Percentiles rank a stretch among this genome's conserved stretches.
Evolutionary conservation across 1,140 invertebrate species (phyloP).

Genomic region (Tetramorium simillimum): DNA sequence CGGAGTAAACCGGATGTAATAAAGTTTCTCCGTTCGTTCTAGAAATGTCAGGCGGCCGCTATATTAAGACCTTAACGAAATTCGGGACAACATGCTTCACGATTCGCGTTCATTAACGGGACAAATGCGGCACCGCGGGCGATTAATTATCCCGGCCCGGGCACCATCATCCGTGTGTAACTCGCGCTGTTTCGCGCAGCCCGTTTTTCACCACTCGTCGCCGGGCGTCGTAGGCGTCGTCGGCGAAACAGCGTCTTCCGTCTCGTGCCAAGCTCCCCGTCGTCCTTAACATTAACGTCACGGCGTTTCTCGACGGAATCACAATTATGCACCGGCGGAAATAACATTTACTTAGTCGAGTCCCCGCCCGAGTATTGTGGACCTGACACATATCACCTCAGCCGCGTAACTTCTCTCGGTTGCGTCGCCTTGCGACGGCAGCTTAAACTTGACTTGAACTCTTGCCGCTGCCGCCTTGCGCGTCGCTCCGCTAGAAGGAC

Average conservation of each 20-base stretch:
- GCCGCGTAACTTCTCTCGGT: slow-evolving; percentile 74
- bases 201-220: slow-evolving; percentile 60
- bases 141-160: slow-evolving; percentile 48
- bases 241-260: slow-evolving; percentile 48
- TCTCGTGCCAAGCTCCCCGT: slow-evolving; percentile 53
- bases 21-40: slow-evolving; percentile 1
- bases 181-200: slow-evolving; percentile 41
- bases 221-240: slow-evolving; percentile 39
- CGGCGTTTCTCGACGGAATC: slow-evolving; percentile 73
- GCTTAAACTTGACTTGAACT: slow-evolving; percentile 77
- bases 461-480: slow-evolving; percentile 59
- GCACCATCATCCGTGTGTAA: slow-evolving; percentile 34
- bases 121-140: slow-evolving; percentile 37
- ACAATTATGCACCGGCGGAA: slow-evolving; percentile 80
- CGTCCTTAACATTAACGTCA: slow-evolving; percentile 77
- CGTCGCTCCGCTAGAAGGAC: slow-evolving; percentile 50
- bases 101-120: slow-evolving; percentile 48
- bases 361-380: slow-evolving; percentile 77
- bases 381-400: slow-evolving; percentile 81
- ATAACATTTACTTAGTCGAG: slow-evolving; percentile 81
- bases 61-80: slow-evolving; percentile 63
- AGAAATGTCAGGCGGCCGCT: slow-evolving; percentile 54
- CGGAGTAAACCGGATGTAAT: neutral
- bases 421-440: slow-evolving; percentile 69
- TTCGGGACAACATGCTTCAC: slow-evolving; percentile 19